phyloP scores from a whole-genome alignment of 2,113 vertebrate genomes.

The Trichechus manatus region DNA sequence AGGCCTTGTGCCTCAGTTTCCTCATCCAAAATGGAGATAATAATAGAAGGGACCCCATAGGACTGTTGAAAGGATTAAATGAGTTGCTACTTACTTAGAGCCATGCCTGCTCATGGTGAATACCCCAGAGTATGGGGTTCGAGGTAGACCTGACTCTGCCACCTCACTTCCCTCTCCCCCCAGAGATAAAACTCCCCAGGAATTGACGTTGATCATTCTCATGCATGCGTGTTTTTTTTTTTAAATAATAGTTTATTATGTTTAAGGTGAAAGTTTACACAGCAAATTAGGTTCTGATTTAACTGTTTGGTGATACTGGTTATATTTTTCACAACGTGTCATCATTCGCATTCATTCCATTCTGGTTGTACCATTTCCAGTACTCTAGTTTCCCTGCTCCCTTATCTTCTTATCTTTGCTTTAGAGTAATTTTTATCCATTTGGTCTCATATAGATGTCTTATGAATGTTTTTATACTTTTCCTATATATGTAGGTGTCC shows the following conservation, averaged over 20 bases:
- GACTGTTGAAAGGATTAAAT: not conserved
- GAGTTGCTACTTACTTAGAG: not conserved
- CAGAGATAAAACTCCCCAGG: not conserved
- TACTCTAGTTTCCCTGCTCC: not conserved
- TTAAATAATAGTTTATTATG: not conserved
- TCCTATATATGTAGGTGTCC: not conserved
- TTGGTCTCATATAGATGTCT: not conserved
- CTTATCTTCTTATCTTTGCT: not conserved
- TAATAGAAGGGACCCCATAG: not conserved
- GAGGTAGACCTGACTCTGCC: not conserved
- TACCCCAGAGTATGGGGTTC: not conserved
- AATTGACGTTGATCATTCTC: not conserved
- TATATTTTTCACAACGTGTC: not conserved
- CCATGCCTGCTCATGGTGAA: not conserved
- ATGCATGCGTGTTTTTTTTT: not conserved
- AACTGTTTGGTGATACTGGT: not conserved
- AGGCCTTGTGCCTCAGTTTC: slow-evolving; percentile 4
- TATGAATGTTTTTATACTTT: not conserved
- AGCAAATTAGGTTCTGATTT: not conserved
- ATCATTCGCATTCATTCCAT: not conserved
- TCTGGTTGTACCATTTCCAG: not conserved
- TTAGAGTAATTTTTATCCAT: not conserved
- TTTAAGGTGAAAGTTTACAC: not conserved
- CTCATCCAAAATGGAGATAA: not conserved
- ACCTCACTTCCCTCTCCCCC: not conserved